Percentiles rank a stretch among this genome's conserved stretches.
Evolutionary conservation across 2,797 vertebrate species (phyloP).

Genomic region (Tragelaphus eurycerus): DNA sequence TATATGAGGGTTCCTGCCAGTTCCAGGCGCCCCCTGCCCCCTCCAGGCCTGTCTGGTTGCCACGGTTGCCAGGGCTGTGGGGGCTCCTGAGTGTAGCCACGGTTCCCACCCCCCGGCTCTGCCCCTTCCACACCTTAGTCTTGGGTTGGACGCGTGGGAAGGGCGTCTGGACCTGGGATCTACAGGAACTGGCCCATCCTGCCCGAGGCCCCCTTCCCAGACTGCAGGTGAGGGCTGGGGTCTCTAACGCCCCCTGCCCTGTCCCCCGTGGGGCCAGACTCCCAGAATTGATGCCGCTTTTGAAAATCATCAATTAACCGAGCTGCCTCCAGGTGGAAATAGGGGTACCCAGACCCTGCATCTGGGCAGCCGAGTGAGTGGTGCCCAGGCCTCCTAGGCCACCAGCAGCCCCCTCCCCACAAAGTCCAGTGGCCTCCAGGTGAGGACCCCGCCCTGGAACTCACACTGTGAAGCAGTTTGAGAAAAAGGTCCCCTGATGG

Average conservation of each 20-base stretch:
- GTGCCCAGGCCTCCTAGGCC: not conserved
- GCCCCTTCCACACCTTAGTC: not conserved
- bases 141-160: not conserved
- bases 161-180: not conserved
- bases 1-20: rapidly evolving
- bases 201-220: not conserved
- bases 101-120: not conserved
- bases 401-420: not conserved
- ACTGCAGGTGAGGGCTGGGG: not conserved
- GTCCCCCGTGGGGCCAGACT: not conserved
- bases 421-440: not conserved
- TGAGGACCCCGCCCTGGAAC: not conserved
- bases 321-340: not conserved
- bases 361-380: not conserved
- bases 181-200: not conserved
- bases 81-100: not conserved
- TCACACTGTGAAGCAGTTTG: not conserved
- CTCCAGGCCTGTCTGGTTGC: not conserved
- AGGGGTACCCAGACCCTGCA: not conserved
- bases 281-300: not conserved
- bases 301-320: not conserved
- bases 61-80: not conserved
- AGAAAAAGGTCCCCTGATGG: not conserved
- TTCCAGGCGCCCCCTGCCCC: not conserved
- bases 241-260: not conserved